Base-by-base conservation (phyloP, 53 echinoderm and acorn worm species). In the Actinopyga echinites region DNA sequence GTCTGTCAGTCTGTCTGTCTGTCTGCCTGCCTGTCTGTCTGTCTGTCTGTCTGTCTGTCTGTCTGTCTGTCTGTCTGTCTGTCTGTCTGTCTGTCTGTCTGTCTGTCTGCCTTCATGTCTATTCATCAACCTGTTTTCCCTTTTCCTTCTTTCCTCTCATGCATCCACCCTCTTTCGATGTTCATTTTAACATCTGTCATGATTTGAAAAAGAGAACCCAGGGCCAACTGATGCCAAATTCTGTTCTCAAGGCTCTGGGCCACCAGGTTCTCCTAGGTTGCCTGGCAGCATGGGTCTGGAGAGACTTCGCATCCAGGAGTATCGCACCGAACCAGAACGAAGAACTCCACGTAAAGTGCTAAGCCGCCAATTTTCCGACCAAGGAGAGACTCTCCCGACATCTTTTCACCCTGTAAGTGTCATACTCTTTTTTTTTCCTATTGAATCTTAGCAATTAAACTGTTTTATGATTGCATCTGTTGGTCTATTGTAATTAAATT, bases 281-380 rank as follows among this genome's bases (percentile, higher is more conserved):
- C 21, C 79, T 15, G 63, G 89, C 37, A 81, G 85, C 20, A 64
- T 89, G 36, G 92, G 92, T 58, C 83, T 95, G 40, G 91, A 91
- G 85, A 84, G 85, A 54, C 90, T 97, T 86, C 85, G 90, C 29
- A 83, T 97, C 57, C 90, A 94, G 71, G 99, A 97, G 65, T 97
- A 97, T 79, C 84, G 84, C 45, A 86, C 82, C 20, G 99, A 97
- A 79, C 99, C 99, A 53, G 94, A 92, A 74, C 82, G 99, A 65
- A 88, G 99, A 36, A 86, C 66, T 13, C 99, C 99, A 17, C 28
- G 86, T 30, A 88, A 92, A 71, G 87, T 68, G 63, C 89, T 95
- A 37, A 88, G 84, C 64, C 77, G 93, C 57, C 93, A 92, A 60
- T 96, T 92, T 88, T 96, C 96, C 19, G 93, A 94, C 69, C 91